phyloP scores from a whole-genome alignment of 2,888 invertebrate species.

The Horisme vitalbata region DNA sequence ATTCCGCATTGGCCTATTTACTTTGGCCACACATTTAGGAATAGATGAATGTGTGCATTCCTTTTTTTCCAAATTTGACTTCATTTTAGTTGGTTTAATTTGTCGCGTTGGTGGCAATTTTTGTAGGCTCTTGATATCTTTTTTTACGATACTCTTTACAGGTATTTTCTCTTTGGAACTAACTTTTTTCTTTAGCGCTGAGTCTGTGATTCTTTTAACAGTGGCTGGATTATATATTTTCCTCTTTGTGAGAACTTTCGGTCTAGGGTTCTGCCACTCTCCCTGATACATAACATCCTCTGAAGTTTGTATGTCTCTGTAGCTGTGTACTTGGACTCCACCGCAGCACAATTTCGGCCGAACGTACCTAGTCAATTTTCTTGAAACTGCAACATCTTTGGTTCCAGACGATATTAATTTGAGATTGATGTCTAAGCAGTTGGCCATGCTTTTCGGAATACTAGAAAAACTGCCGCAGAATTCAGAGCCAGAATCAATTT shows the following conservation, averaged over 20 bases:
- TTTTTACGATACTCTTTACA: conserved; percentile 3
- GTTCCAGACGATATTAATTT: conserved; percentile 6
- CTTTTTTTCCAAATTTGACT: conserved; percentile 1
- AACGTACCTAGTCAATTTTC: conserved; percentile 29
- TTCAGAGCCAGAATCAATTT: conserved; percentile 53
- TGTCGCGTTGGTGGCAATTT: background rate
- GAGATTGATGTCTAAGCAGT: conserved; percentile 7
- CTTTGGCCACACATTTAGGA: conserved; percentile 2
- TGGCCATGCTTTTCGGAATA: conserved; percentile 1
- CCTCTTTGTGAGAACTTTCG: conserved; percentile 41
- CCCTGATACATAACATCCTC: conserved; percentile 74
- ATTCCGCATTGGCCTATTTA: conserved; percentile 28
- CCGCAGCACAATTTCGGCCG: conserved; percentile 55
- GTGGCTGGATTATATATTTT: conserved; percentile 34
- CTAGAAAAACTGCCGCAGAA: conserved; percentile 33
- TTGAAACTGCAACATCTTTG: conserved; percentile 3
- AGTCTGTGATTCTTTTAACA: conserved; percentile 36
- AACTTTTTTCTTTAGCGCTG: conserved; percentile 33
- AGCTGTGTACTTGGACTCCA: conserved; percentile 69
- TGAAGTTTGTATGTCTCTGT: conserved; percentile 54
- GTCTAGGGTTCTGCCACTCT: conserved; percentile 58
- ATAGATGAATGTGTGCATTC: background rate
- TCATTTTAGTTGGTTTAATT: background rate
- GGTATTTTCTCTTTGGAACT: conserved; percentile 31
- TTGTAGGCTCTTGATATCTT: background rate